Percentiles rank a stretch among this genome's conserved stretches.
These are phyloP conservation scores for Eristalis intricaria DNA, from an alignment of 2,888 invertebrate genomes.

Conservation along the genomic window DNA sequence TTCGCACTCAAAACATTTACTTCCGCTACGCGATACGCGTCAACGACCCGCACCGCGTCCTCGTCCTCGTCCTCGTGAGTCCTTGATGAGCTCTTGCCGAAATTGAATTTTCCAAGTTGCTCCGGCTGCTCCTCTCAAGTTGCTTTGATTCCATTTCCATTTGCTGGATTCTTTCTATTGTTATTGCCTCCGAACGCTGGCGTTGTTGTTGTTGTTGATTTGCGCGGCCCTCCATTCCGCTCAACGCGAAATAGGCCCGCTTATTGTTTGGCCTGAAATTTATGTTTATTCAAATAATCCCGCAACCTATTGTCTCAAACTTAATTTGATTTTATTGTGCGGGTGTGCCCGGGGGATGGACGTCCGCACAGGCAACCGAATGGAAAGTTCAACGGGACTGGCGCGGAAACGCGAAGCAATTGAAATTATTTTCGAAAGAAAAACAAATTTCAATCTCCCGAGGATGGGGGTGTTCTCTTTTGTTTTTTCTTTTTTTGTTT, in stretches of 20 bases:
- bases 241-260: constrained; percentile 40
- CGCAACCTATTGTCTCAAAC: constrained; percentile 66
- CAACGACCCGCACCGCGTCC: constrained; percentile 14
- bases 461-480: not conserved
- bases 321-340: constrained; percentile 69
- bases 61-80: not conserved
- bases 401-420: constrained; percentile 37
- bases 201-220: not conserved
- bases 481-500: not conserved
- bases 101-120: constrained; percentile 64
- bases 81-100: constrained; percentile 47
- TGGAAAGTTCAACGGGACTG: constrained; percentile 26
- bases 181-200: constrained; percentile 26
- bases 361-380: not conserved
- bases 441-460: not conserved
- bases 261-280: constrained; percentile 42
- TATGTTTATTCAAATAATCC: constrained; percentile 67
- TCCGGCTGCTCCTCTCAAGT: not conserved
- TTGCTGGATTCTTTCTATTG: constrained; percentile 53
- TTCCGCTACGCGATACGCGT: constrained; percentile 40
- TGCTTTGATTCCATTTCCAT: constrained; percentile 6
- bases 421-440: constrained; percentile 34
- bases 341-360: constrained; percentile 5
- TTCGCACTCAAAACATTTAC: constrained; percentile 1
- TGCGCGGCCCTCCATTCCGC: not conserved